These are phyloP conservation scores for Campoletis sonorensis DNA, from an alignment of 1,140 invertebrate species.

Conservation along the genomic window DNA sequence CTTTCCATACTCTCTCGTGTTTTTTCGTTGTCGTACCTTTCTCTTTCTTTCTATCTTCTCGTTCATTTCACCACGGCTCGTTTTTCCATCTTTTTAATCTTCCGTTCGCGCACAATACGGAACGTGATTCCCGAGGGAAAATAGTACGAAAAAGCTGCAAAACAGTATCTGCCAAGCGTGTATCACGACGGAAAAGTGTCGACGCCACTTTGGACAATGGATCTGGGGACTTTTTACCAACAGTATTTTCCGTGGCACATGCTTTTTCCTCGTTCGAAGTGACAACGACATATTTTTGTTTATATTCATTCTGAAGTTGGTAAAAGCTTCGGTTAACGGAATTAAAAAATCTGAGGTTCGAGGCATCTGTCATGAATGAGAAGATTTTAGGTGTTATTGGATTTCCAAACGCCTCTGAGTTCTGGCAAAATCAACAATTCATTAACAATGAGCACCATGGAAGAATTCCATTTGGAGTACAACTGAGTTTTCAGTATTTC, in stretches of 20 bases:
- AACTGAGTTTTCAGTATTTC: no score
- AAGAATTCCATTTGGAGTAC: no score
- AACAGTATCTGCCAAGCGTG: slow-evolving; percentile 13
- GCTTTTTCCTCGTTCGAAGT: neutral
- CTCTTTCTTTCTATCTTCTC: neutral
- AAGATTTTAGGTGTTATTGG: no score
- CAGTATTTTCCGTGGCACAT: neutral
- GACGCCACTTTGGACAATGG: slow-evolving; percentile 45
- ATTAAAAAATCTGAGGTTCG: neutral
- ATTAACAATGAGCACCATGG: no score
- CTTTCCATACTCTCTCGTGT: slow-evolving; percentile 9
- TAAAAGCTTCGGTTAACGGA: neutral
- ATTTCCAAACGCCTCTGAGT: no score
- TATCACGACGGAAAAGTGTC: slow-evolving; percentile 36
- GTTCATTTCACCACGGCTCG: slow-evolving; percentile 23
- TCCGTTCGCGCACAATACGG: neutral
- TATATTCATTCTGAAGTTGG: neutral
- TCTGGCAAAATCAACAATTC: no score
- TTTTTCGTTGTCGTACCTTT: neutral
- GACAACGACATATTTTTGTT: neutral
- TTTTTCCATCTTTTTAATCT: slow-evolving; percentile 38
- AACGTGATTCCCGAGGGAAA: neutral
- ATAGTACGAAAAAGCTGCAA: slow-evolving; percentile 5
- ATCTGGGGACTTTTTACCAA: slow-evolving; percentile 14
- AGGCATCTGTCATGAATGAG: no score